phyloP scores from a whole-genome alignment of 2,797 vertebrate species.

The Pogoniulus pusillus region DNA sequence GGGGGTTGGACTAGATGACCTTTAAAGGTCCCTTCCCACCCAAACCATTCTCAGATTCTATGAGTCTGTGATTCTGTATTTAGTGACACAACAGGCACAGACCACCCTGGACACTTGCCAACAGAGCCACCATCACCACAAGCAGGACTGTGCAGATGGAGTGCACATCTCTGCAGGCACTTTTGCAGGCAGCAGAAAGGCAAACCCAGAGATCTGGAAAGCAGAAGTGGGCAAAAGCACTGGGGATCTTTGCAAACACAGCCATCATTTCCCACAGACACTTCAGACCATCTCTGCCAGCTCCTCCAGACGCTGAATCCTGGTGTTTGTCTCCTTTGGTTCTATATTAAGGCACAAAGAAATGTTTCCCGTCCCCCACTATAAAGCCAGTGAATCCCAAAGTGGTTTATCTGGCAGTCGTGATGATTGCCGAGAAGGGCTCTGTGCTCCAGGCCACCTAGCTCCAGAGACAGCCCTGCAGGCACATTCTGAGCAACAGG shows the following conservation, averaged over 20 bases:
- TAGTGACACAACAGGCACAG: neutral
- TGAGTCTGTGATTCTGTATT: neutral
- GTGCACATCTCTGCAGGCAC: neutral
- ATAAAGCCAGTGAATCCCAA: neutral
- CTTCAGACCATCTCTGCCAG: neutral
- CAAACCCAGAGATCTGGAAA: neutral
- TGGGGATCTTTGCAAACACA: neutral
- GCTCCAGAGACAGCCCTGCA: neutral
- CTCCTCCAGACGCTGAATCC: neutral
- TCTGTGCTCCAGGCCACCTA: neutral
- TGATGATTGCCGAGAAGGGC: neutral
- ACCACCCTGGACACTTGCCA: neutral
- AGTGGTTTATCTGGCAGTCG: neutral
- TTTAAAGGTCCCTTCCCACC: no score
- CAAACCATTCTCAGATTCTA: no score
- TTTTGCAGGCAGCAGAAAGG: neutral
- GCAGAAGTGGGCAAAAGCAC: neutral
- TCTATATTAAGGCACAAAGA: neutral
- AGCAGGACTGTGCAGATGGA: neutral
- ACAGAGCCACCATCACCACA: neutral
- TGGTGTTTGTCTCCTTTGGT: neutral
- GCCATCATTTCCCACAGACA: neutral
- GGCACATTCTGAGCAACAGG: neutral
- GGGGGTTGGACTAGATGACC: no score
- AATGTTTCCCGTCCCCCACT: neutral